Percentiles rank a stretch among this genome's conserved stretches.
phyloP scores from a whole-genome alignment of 2,888 invertebrate genomes.

The Theodoxus fluviatilis region DNA sequence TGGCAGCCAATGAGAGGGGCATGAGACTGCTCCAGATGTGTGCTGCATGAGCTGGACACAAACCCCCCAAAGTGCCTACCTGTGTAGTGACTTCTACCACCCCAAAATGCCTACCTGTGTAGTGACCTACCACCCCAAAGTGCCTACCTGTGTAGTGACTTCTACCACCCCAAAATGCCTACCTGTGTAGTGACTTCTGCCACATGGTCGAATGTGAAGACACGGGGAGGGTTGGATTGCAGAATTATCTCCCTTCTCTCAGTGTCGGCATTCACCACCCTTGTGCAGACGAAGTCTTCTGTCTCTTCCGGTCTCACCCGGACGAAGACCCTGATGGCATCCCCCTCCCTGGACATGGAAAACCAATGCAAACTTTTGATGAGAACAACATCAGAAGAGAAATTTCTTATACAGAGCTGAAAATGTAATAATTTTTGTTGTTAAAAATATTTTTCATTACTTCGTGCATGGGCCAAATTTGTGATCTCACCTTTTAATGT shows the following conservation, averaged over 20 bases:
- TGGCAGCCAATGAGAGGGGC: too few relatives aligned
- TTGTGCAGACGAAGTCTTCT: slow-evolving; percentile 38
- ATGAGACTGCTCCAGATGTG: too few relatives aligned
- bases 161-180: not conserved
- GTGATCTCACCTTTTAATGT: too few relatives aligned
- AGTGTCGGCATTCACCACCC: slow-evolving; percentile 45
- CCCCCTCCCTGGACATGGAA: slow-evolving; percentile 43
- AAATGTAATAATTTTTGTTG: not conserved
- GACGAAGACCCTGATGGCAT: slow-evolving; percentile 59
- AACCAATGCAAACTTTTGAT: not conserved
- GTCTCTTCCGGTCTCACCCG: slow-evolving; percentile 55
- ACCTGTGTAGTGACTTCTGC: slow-evolving; percentile 59
- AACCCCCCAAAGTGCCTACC: not conserved
- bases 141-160: too few relatives aligned
- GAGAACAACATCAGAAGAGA: not conserved
- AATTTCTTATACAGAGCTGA: not conserved
- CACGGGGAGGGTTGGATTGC: slow-evolving; percentile 49
- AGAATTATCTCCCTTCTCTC: slow-evolving; percentile 44
- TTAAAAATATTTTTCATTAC: not conserved
- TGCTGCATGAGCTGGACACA: not conserved
- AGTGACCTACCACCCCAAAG: slow-evolving; percentile 32
- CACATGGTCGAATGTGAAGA: slow-evolving; percentile 60
- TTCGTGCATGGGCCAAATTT: too few relatives aligned
- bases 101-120: slow-evolving; percentile 49
- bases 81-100: too few relatives aligned